phyloP scores from a whole-genome alignment of 1,140 invertebrate genomes.

The Belonocnema kinseyi region DNA sequence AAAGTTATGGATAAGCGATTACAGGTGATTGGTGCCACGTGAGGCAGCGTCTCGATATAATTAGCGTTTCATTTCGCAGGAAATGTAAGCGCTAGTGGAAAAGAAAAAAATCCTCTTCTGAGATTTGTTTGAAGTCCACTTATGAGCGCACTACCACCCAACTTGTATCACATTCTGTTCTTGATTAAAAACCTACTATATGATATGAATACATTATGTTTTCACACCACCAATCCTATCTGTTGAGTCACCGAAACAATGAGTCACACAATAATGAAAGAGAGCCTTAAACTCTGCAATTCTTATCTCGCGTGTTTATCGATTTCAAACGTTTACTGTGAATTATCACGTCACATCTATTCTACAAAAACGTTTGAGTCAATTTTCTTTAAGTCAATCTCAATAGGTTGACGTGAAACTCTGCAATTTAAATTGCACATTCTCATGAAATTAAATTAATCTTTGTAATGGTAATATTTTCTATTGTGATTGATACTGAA shows the following conservation, averaged over 20 bases:
- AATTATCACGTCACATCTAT: neutral
- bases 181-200: neutral
- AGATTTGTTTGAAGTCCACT: neutral
- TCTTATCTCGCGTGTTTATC: conserved; percentile 34
- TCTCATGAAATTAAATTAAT: neutral
- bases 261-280: conserved; percentile 31
- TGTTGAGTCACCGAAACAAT: conserved; percentile 20
- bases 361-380: neutral
- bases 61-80: neutral
- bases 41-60: conserved; percentile 6
- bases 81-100: neutral
- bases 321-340: conserved; percentile 23
- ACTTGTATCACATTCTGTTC: neutral
- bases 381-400: neutral
- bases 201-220: conserved; percentile 5
- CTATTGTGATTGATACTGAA: neutral
- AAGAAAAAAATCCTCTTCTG: neutral
- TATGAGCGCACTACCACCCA: neutral
- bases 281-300: neutral
- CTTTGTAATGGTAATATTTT: too few relatives aligned
- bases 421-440: neutral
- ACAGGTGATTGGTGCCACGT: conserved; percentile 26
- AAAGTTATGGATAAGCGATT: conserved; percentile 40
- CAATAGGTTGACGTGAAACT: neutral
- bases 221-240: conserved; percentile 27